Base-by-base conservation (phyloP, 2,888 invertebrate genomes). In the Noctuana brunneofusca region DNA sequence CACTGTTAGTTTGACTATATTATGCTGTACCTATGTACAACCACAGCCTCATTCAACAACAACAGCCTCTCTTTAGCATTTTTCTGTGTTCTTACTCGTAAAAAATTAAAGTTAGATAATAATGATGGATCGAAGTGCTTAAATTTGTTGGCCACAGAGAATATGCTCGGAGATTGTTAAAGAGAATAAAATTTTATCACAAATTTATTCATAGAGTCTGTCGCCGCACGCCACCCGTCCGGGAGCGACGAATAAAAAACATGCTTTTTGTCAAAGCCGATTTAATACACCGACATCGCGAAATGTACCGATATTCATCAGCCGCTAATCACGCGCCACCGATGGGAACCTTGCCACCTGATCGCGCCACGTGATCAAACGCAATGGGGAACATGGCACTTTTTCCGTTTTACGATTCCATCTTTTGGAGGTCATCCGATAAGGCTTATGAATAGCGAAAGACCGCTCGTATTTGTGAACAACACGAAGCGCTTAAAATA, bases 301-400 rank as follows among this genome's bases (percentile, higher is more conserved):
- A n/a, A 32, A 30, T 6, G 30, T 12, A 32, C 11, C 32, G 1
- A 32, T 12, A n/a, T 35, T 35, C 35, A 35, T n/a, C 35, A 35
- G 30, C 8, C 30, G 11, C 9, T 9, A 30, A 30, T 30, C 30
- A 30, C 27, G 14, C 9, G 30, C n/a, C 24, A 14, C 52, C 18
- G 12, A 32, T 53, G 52, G 52, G 52, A 53, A 53, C n/a, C 3
- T 35, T 53, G 11, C 18, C 52, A 53, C 20, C 52, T 35, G 52
- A 18, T 18, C 43, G 43, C 11, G n/a, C n/a, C n/a, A n/a, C n/a
- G n/a, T n/a, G 12, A 35, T 35, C 52, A 53, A 11, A 53, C 35
- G 5, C 35, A 53, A 32, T 30, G 30, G 16, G 5, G 16, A 53
- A 35, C 32, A 32, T 30, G 52, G 5, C 52, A 35, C 20, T 53